Base-by-base conservation (phyloP, 2,113 vertebrate species). In the Saguinus imperator region DNA sequence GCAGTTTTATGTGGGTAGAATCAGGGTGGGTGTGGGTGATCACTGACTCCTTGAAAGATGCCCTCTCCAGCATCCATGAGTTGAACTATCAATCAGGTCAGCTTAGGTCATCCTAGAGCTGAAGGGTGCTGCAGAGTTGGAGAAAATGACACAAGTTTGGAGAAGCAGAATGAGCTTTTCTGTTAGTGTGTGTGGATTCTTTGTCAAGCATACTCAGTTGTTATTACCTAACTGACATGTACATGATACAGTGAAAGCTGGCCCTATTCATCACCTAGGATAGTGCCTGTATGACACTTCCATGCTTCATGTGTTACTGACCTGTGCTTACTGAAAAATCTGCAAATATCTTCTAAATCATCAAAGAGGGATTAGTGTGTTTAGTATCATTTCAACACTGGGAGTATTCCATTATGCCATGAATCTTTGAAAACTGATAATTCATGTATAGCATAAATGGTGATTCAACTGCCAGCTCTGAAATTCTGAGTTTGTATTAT, bases 301-400 rank as follows among this genome's bases (percentile, higher is more conserved):
- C 57, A 85, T 10, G 32, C 76, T 92, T 96, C 77, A 91, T 87
- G 91, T 93, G 52, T 95, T 94, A 90, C 20, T 97, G 92, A 95
- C 70, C 84, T 52, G 87, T 84, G 70, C 72, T 96, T 85, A 89
- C 70, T 70, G 35, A 77, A 92, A 90, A 66, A 55, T 55, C 84
- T 77, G 58, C 45, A 92, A 73, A 20, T 73, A 82, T 58, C 87
- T 92, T 95, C 52, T 95, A 95, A 95, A 96, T 96, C 76, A 73
- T 81, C 40, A 29, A 73, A 89, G 80, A 87, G 17, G 20, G 5
- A 12, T 86, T 64, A 94, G 82, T 79, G 23, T 91, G 66, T 48
- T 92, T 57, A 79, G 70, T 93, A 76, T 83, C 92, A 58, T 48
- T 92, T 93, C 93, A 95, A 76, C 50, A 70, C 40, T 29, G 61